These are phyloP conservation scores for Drosophila maculinotata DNA, from an alignment of 2,888 invertebrate species.

Conservation along the genomic window DNA sequence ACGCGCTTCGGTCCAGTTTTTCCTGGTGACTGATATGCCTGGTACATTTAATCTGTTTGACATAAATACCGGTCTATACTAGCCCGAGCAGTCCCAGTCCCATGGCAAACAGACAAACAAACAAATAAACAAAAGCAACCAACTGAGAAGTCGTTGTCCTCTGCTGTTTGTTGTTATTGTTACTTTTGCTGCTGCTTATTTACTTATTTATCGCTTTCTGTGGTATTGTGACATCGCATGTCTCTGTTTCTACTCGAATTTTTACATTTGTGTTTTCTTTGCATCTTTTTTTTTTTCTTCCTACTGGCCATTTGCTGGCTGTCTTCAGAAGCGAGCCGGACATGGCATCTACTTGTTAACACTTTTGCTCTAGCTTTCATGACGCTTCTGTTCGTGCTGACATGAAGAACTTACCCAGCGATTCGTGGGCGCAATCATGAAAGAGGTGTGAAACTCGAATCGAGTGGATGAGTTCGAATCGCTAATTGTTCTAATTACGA, in stretches of 20 bases:
- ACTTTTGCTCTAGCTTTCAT: slow-evolving; percentile 55
- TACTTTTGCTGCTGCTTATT: slow-evolving; percentile 56
- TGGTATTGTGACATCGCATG: slow-evolving; percentile 59
- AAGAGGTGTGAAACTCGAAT: slow-evolving; percentile 28
- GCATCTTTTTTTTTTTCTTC: neutral
- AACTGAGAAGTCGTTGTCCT: slow-evolving; percentile 31
- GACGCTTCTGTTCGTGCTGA: slow-evolving; percentile 34
- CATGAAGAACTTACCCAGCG: slow-evolving; percentile 39
- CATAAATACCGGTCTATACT: slow-evolving; percentile 54
- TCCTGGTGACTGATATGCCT: slow-evolving; percentile 52
- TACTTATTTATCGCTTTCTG: slow-evolving; percentile 70
- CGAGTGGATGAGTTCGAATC: neutral
- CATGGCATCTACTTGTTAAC: slow-evolving; percentile 72
- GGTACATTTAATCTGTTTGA: slow-evolving; percentile 60
- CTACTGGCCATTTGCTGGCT: slow-evolving; percentile 25
- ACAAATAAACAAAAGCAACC: slow-evolving; percentile 19
- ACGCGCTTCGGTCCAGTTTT: slow-evolving; percentile 50
- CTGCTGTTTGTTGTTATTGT: slow-evolving; percentile 22
- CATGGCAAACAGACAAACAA: slow-evolving; percentile 23
- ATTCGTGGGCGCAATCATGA: slow-evolving; percentile 9
- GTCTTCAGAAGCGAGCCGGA: slow-evolving; percentile 40
- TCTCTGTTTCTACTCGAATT: slow-evolving; percentile 15
- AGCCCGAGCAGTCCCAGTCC: neutral
- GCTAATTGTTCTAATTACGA: slow-evolving; percentile 15
- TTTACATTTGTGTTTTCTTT: slow-evolving; percentile 25